Evolutionary conservation across 2,888 invertebrate genomes (phyloP), one percentile per base, ranked within the genome.

Genomic region (Drosophila ustulata): DNA sequence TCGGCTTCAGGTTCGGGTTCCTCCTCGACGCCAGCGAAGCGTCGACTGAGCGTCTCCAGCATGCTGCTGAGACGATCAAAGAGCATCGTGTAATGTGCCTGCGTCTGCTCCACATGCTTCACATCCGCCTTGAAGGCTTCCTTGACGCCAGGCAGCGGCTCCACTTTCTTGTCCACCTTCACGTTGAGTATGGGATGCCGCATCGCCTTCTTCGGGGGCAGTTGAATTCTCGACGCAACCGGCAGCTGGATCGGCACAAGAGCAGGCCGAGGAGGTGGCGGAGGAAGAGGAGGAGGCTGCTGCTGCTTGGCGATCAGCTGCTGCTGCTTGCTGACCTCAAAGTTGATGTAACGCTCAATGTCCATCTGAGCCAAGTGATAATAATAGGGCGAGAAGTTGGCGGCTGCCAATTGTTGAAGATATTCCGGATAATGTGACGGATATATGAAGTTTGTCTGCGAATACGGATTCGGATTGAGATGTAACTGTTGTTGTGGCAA

Each of bases 41-140:
- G 80, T 8, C 53, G 46, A 34, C 80, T 73, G 0, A 83, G 37
- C 0, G 73, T 77, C 26, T 71, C 53, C 45, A 84, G 41, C 68
- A 84, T 71, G 9, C 32, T 11, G 0, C 65, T 67, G 2, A 84
- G 46, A 0, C 86, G 71, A 0, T 57, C 65, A 3, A 84, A 71
- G 25, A 84, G 75, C 11, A 67, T 52, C 1, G 28, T 49, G 11
- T 75, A 84, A 8, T 84, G 62, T 0, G 57, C 26, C 23, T 84
- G 83, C 7, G 88, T 84, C 9, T 55, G 77, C 4, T 69, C 30
- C 2, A 84, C n/a, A 11, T n/a, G 66, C 39, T 82, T 88, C 0
- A 68, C 66, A 30, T 39, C 45, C 43, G 79, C 53, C 23, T 63
- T 77, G 5, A 82, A 50, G 0, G 50, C 5, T 0, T 56, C 51